Evolutionary conservation across 2,888 invertebrate species (phyloP), one percentile per base, ranked within the genome.

Genomic region (Drosophila anomalipes): DNA sequence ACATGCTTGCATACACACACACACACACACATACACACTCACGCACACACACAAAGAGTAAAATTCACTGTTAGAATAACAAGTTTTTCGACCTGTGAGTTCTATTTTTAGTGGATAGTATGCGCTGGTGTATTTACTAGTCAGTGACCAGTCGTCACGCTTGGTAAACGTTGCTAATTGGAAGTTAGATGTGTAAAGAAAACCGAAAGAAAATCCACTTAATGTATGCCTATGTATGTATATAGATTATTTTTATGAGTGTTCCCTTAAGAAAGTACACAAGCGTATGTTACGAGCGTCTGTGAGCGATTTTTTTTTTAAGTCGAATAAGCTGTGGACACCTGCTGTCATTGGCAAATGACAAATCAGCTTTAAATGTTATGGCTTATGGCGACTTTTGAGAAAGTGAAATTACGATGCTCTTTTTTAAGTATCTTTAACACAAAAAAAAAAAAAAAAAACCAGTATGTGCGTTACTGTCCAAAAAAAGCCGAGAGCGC

Each of bases 11-110:
- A 65, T 35, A 58, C 39, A 41, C 49, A 63, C 22, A 59, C 35
- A 52, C n/a, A 47, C 39, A 32, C 41, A 16, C 44, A 47, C 39
- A 32, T 22, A 16, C 39, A 56, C 39, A 41, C n/a, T n/a, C 28
- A 63, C 59, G 22, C 53, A 65, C 57, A 56, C 49, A 58, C 19
- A 35, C 30, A 74, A 44, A 35, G 37, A 63, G 52, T 54, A 54
- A 72, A 81, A 79, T 83, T 69, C 72, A 83, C 84, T 73, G 84
- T 83, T 83, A 83, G 82, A 82, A 79, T 76, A 83, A 84, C 79
- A 82, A 83, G 83, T 83, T 83, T 76, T 59, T 77, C 80, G 81
- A 73, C 78, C 81, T 71, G 67, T 68, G 64, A 73, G 77, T 83
- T 83, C 71, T 72, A 76, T 82, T 81, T 78, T 88, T 70, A 80